These are phyloP conservation scores for Andrena fulva DNA, from an alignment of 2,888 invertebrate genomes.

Conservation along the genomic window DNA sequence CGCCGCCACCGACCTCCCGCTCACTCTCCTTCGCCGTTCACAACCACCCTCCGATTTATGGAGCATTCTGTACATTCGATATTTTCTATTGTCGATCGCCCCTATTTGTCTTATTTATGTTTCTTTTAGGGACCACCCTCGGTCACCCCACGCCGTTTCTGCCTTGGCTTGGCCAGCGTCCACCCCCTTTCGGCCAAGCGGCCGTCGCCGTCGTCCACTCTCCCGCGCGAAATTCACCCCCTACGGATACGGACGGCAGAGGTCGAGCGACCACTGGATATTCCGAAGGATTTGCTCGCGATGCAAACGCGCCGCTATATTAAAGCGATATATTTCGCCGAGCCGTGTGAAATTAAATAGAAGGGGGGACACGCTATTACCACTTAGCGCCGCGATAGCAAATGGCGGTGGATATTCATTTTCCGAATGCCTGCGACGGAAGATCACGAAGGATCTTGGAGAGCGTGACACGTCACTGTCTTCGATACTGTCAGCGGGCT, in stretches of 20 bases:
- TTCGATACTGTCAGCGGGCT: not conserved
- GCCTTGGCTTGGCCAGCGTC: conserved; percentile 75
- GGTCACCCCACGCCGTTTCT: conserved; percentile 31
- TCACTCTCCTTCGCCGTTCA: conserved; percentile 46
- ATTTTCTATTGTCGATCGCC: conserved; percentile 84
- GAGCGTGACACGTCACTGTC: conserved; percentile 33
- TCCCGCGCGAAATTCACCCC: conserved; percentile 69
- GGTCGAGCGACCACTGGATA: conserved; percentile 72
- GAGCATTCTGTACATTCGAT: conserved; percentile 84
- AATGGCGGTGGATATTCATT: not conserved
- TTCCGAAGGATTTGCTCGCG: conserved; percentile 78
- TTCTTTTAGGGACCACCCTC: conserved; percentile 80
- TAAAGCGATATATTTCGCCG: conserved; percentile 79
- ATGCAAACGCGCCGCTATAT: conserved; percentile 79
- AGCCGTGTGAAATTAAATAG: conserved; percentile 46
- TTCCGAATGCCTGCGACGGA: not conserved
- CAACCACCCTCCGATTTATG: conserved; percentile 82
- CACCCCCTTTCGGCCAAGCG: conserved; percentile 67
- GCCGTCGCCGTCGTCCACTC: conserved; percentile 56
- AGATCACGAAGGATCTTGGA: not conserved
- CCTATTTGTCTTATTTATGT: conserved; percentile 85
- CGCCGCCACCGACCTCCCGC: conserved; percentile 26
- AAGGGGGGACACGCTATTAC: conserved; percentile 27
- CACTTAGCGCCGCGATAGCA: conserved; percentile 9
- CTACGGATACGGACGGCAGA: conserved; percentile 59